A percentile compares a stretch with the other conserved stretches of the same genome.
These are phyloP conservation scores for Microchrysa polita DNA, from an alignment of 2,888 invertebrate genomes.

Conservation along the genomic window DNA sequence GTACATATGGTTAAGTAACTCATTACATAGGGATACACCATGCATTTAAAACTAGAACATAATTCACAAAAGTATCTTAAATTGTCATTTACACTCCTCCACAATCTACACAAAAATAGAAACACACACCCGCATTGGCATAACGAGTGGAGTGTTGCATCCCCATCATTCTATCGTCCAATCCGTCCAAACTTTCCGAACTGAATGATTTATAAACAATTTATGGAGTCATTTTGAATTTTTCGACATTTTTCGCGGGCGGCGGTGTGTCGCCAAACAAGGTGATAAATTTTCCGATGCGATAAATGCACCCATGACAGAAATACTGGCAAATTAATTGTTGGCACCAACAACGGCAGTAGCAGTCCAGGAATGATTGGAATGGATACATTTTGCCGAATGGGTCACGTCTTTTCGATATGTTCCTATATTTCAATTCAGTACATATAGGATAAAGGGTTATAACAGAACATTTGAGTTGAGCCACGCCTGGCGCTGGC, in stretches of 20 bases:
- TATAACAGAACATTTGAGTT: not conserved
- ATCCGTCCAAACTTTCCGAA: not conserved
- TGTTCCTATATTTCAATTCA: not conserved
- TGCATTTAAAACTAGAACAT: too few species aligned
- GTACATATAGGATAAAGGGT: too few species aligned
- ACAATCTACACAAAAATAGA: conserved; percentile 32
- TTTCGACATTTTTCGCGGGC: conserved; percentile 42
- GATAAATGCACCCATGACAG: conserved; percentile 44
- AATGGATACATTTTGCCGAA: conserved; percentile 10
- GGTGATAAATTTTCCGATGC: conserved; percentile 42
- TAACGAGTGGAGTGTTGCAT: not conserved
- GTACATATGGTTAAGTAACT: too few species aligned
- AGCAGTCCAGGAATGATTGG: not conserved
- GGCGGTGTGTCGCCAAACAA: conserved; percentile 18
- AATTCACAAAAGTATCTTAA: not conserved
- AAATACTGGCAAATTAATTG: conserved; percentile 43
- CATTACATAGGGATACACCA: too few species aligned
- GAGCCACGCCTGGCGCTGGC: not conserved
- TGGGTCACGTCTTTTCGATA: not conserved
- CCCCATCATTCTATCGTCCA: not conserved
- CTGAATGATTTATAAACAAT: conserved; percentile 44
- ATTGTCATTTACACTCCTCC: conserved; percentile 36
- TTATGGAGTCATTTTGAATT: conserved; percentile 44
- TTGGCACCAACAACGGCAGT: conserved; percentile 30
- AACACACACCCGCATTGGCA: not conserved